Percentiles rank a stretch among this genome's conserved stretches.
Evolutionary conservation across 2,113 vertebrate genomes (phyloP).

Genomic region (Burhinus oedicnemus): DNA sequence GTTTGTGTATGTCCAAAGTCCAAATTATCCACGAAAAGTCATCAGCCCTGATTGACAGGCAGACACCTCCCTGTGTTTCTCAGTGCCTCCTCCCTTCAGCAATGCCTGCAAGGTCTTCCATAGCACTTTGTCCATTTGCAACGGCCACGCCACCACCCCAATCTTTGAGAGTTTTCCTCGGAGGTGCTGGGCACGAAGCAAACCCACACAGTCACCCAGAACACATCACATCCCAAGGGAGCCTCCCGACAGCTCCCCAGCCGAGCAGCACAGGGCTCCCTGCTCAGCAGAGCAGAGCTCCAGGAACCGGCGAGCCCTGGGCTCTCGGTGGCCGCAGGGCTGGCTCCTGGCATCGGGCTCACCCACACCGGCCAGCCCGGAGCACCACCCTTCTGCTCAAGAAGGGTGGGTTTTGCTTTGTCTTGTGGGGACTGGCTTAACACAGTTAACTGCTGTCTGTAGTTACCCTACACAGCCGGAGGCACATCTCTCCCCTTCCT

Average conservation of each 20-base stretch:
- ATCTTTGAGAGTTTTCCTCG: background rate
- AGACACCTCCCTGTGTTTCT: background rate
- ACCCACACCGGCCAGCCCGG: accelerated
- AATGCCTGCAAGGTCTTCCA: accelerated
- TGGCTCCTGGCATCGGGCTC: background rate
- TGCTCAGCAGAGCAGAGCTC: background rate
- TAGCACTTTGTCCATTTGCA: accelerated
- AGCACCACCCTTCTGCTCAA: background rate
- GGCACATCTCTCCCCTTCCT: background rate
- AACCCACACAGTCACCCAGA: background rate
- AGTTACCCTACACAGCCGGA: background rate
- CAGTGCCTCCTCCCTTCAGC: background rate
- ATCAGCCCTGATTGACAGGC: accelerated
- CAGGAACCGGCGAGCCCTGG: accelerated
- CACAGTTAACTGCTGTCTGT: background rate
- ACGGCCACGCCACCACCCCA: background rate
- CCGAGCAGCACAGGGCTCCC: background rate
- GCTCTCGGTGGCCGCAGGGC: background rate
- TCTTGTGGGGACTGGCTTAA: accelerated
- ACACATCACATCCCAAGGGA: background rate
- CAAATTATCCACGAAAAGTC: accelerated
- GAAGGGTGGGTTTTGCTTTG: background rate
- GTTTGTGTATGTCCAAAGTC: background rate
- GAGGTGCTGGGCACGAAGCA: background rate
- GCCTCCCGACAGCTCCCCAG: background rate